Percentiles rank a stretch among this genome's conserved stretches.
These are phyloP conservation scores for Proteles cristata DNA, from an alignment of 2,113 vertebrate genomes.

Conservation along the genomic window DNA sequence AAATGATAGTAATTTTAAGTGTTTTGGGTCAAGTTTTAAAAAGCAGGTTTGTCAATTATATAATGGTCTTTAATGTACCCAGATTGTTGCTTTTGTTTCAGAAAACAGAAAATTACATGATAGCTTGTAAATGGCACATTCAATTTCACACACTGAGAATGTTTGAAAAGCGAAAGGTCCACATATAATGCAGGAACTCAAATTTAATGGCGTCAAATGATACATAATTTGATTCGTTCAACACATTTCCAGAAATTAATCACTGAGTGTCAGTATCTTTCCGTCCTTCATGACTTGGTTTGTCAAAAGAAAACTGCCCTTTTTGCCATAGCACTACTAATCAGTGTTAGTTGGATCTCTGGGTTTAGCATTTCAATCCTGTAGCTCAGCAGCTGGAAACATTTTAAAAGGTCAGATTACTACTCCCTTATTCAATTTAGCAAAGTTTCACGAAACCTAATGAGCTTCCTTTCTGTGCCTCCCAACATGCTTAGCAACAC, in stretches of 20 bases:
- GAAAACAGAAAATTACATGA: slow-evolving; percentile 81
- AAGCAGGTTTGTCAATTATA: slow-evolving; percentile 78
- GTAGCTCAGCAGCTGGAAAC: slow-evolving; percentile 66
- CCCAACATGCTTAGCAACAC: slow-evolving; percentile 47
- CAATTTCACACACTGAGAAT: slow-evolving; percentile 69
- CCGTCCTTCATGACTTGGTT: slow-evolving; percentile 39
- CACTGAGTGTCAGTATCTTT: slow-evolving; percentile 73
- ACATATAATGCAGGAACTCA: slow-evolving; percentile 67
- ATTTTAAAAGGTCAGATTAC: slow-evolving; percentile 70
- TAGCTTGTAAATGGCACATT: slow-evolving; percentile 76
- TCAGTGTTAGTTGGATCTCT: slow-evolving; percentile 52
- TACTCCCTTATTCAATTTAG: slow-evolving; percentile 55
- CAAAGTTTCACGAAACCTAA: slow-evolving; percentile 57
- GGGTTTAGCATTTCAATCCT: slow-evolving; percentile 68
- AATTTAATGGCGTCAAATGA: slow-evolving; percentile 79
- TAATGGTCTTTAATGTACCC: slow-evolving; percentile 72
- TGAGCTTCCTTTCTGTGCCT: slow-evolving; percentile 35
- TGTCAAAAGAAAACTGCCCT: slow-evolving; percentile 67
- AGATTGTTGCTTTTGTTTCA: slow-evolving; percentile 80
- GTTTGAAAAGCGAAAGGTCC: slow-evolving; percentile 72
- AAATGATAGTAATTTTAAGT: slow-evolving; percentile 74
- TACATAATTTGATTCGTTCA: slow-evolving; percentile 78
- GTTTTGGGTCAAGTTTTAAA: slow-evolving; percentile 76
- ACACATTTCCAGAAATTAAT: slow-evolving; percentile 78
- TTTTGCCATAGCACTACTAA: slow-evolving; percentile 42